Evolutionary conservation across 2,797 vertebrate genomes (phyloP).

Genomic region (Odontamblyopus rebecca): DNA sequence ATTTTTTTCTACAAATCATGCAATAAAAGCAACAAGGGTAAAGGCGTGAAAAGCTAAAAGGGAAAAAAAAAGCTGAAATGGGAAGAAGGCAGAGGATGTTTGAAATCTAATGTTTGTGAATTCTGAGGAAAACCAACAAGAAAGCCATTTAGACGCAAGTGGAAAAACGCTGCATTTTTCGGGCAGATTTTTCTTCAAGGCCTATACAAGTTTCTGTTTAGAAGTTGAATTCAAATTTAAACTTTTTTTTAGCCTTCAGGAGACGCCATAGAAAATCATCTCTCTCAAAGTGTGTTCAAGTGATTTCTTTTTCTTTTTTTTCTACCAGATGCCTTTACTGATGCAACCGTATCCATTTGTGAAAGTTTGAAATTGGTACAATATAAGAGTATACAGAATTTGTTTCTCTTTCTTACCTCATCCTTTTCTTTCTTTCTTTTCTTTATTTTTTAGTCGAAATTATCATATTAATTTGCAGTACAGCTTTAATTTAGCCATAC

Average conservation of each 20-base stretch:
- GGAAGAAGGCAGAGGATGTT: conserved; percentile 22
- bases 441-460: background rate
- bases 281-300: background rate
- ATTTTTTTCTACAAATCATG: conserved; percentile 51
- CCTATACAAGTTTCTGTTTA: background rate
- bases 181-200: background rate
- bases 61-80: conserved; percentile 7
- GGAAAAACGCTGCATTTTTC: background rate
- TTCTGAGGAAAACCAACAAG: conserved; percentile 1
- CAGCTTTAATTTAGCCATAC: background rate
- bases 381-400: background rate
- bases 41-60: conserved; percentile 13
- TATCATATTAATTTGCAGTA: background rate
- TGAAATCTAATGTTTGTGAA: conserved; percentile 4
- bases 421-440: background rate
- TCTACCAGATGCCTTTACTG: background rate
- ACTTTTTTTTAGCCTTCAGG: background rate
- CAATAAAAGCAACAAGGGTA: conserved; percentile 37
- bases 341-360: background rate
- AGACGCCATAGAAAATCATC: background rate
- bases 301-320: background rate
- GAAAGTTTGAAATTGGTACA: background rate
- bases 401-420: background rate
- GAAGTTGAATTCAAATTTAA: conserved; percentile 1
- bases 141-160: conserved; percentile 11